A percentile compares a stretch with the other conserved stretches of the same genome.
Evolutionary conservation across 1,140 invertebrate genomes (phyloP).

Genomic region (Drosophila chauvacae): DNA sequence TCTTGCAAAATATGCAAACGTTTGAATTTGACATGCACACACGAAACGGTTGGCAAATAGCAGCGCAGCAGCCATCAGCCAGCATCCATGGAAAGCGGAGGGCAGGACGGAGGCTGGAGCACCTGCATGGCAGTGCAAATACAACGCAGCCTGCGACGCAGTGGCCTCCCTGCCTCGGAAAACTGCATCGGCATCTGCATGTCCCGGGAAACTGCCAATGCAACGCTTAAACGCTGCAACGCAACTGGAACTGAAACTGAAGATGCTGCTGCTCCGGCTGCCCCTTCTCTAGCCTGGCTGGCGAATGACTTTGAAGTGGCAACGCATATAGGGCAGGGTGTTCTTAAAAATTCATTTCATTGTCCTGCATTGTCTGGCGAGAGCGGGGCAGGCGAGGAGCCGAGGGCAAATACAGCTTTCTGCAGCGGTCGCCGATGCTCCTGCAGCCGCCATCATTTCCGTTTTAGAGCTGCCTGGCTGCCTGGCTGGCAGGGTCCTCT

Average conservation of each 20-base stretch:
- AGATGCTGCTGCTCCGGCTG: slow-evolving; percentile 53
- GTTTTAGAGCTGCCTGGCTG: slow-evolving; percentile 73
- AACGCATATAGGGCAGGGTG: slow-evolving; percentile 78
- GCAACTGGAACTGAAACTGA: slow-evolving; percentile 45
- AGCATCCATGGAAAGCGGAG: slow-evolving; percentile 69
- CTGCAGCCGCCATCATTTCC: slow-evolving; percentile 81
- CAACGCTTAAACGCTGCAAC: slow-evolving; percentile 15
- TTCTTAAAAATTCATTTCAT: slow-evolving; percentile 83
- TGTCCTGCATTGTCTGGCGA: slow-evolving; percentile 77
- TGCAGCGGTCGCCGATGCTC: slow-evolving; percentile 60
- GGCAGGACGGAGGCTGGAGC: slow-evolving; percentile 33
- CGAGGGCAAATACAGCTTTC: slow-evolving; percentile 77
- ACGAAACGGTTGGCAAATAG: slow-evolving; percentile 79
- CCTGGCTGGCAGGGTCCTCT: slow-evolving; percentile 41
- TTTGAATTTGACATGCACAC: slow-evolving; percentile 81
- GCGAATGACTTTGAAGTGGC: slow-evolving; percentile 81
- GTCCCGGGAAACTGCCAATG: slow-evolving; percentile 54
- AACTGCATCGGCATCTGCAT: slow-evolving; percentile 60
- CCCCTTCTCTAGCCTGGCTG: slow-evolving; percentile 10
- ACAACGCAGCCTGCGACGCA: slow-evolving; percentile 62
- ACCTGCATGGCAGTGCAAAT: slow-evolving; percentile 76
- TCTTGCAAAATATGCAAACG: slow-evolving; percentile 81
- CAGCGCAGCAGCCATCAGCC: slow-evolving; percentile 46
- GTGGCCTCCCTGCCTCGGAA: slow-evolving; percentile 32
- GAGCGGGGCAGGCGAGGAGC: slow-evolving; percentile 41